These are phyloP conservation scores for Lamellibrachia satsuma DNA, from an alignment of 2,888 invertebrate genomes.

Conservation along the genomic window DNA sequence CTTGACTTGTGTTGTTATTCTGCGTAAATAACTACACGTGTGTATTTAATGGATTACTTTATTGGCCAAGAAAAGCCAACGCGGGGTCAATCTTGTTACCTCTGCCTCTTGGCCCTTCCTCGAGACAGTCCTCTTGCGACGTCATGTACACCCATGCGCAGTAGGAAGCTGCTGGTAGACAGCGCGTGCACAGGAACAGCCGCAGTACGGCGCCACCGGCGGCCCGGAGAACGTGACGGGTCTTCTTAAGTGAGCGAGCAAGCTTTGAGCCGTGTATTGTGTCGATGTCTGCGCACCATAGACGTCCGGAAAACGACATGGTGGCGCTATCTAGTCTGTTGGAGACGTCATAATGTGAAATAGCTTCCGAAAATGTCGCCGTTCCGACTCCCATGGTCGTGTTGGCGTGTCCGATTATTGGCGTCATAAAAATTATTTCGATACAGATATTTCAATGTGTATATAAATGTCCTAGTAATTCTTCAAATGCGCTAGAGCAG, in stretches of 20 bases:
- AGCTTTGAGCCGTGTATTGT: neutral
- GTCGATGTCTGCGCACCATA: neutral
- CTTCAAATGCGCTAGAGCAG: neutral
- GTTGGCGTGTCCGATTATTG: neutral
- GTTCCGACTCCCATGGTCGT: neutral
- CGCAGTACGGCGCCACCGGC: neutral
- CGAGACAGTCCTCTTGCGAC: neutral
- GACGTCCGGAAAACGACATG: neutral
- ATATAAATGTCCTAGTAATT: neutral
- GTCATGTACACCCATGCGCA: neutral
- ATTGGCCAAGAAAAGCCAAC: neutral
- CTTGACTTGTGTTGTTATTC: too few relatives aligned
- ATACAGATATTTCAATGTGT: neutral
- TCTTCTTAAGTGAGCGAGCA: neutral
- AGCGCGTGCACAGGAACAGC: neutral
- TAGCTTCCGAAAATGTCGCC: neutral
- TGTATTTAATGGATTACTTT: neutral
- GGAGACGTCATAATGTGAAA: neutral
- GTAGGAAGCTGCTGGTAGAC: slow-evolving; percentile 3
- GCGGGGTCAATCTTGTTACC: neutral
- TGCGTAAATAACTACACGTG: too few relatives aligned
- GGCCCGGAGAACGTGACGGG: neutral
- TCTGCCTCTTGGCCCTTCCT: neutral
- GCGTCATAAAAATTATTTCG: neutral
- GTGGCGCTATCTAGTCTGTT: neutral